These are phyloP conservation scores for Nebria ingens DNA, from an alignment of 1,140 invertebrate genomes.

Conservation along the genomic window DNA sequence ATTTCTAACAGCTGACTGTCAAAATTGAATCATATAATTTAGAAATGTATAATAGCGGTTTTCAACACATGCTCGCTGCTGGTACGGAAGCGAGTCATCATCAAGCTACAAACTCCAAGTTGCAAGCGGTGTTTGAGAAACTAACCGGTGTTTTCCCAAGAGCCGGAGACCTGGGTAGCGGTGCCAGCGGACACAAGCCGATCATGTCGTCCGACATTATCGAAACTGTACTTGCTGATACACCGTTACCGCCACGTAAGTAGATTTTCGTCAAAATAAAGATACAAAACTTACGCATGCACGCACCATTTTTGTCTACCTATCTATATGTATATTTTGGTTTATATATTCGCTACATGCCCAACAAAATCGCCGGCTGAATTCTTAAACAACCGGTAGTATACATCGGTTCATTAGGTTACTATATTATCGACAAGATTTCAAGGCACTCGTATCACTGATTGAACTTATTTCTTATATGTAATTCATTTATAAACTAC, in stretches of 20 bases:
- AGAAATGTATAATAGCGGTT: constrained; percentile 24
- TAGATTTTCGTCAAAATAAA: constrained; percentile 9
- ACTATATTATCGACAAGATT: too few species aligned
- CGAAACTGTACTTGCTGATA: constrained; percentile 27
- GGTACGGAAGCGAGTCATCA: constrained; percentile 19
- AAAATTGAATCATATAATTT: too few species aligned
- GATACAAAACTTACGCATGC: too few species aligned
- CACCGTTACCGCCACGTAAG: constrained; percentile 23
- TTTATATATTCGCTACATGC: too few species aligned
- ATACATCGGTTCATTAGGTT: too few species aligned
- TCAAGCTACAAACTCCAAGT: constrained; percentile 22
- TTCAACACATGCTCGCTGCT: constrained; percentile 17
- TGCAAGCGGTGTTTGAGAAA: constrained; percentile 28
- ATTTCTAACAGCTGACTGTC: too few species aligned
- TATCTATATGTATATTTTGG: too few species aligned
- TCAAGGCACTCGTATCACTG: too few species aligned
- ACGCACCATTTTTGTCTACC: too few species aligned
- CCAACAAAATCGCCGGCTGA: neutral
- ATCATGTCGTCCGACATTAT: constrained; percentile 29
- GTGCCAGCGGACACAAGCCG: constrained; percentile 21
- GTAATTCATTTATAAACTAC: too few species aligned
- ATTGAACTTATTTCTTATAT: too few species aligned
- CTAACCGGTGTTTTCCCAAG: constrained; percentile 25
- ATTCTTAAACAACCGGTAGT: too few species aligned
- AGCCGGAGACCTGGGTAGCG: constrained; percentile 24